Conservation (phyloP, 2,888 invertebrate genomes). For the Diplolepis rosae region DNA sequence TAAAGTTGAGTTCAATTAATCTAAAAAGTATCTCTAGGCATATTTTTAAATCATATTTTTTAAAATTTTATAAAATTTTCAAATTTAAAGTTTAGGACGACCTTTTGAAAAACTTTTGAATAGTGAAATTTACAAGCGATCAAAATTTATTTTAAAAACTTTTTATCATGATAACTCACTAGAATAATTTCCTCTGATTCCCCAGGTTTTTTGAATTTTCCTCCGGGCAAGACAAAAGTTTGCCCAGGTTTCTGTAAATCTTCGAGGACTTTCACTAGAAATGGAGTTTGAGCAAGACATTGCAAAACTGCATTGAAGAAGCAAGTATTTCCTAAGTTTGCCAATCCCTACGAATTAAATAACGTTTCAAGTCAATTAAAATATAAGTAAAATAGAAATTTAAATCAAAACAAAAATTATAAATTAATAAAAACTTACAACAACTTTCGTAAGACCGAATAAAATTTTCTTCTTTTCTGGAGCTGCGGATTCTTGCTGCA, state of each 20-base stretch:
- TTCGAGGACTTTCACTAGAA: constrained; percentile 81
- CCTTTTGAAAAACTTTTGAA: too few relatives aligned
- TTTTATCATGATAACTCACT: too few relatives aligned
- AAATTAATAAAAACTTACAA: constrained; percentile 47
- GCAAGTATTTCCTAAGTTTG: constrained; percentile 96
- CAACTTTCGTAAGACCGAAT: constrained; percentile 58
- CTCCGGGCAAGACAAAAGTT: constrained; percentile 83
- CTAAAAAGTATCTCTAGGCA: too few relatives aligned
- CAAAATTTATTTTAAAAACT: constrained; percentile 14
- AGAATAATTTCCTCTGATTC: constrained; percentile 76
- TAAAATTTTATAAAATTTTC: too few relatives aligned
- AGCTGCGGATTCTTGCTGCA: constrained; percentile 40
- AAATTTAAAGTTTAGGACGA: too few relatives aligned
- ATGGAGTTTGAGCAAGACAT: constrained; percentile 91
- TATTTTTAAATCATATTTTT: too few relatives aligned
- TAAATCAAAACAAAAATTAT: background rate
- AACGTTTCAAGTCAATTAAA: too few relatives aligned
- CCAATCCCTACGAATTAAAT: constrained; percentile 80
- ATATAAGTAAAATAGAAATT: background rate
- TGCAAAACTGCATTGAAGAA: constrained; percentile 98
- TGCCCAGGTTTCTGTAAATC: constrained; percentile 82
- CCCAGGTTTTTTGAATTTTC: constrained; percentile 76
- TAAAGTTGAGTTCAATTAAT: too few relatives aligned
- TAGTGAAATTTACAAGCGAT: background rate
- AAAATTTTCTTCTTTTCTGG: constrained; percentile 46